Percentiles rank a stretch among this genome's conserved stretches.
phyloP scores from a whole-genome alignment of 2,113 vertebrate species.

The Psilopsiagon aurifrons region DNA sequence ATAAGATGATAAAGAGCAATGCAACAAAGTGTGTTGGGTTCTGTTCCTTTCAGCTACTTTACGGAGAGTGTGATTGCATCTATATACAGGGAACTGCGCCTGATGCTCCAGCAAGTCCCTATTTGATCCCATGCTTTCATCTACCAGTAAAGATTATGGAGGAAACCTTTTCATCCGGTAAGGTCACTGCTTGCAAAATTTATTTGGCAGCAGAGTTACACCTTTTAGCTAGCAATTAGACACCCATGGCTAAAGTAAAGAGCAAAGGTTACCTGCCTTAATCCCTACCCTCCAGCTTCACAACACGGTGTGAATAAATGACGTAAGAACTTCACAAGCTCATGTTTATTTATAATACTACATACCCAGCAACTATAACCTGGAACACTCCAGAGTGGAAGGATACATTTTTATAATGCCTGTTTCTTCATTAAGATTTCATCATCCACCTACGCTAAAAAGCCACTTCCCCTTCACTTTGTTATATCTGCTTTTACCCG shows the following conservation, averaged over 20 bases:
- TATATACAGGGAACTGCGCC: background rate
- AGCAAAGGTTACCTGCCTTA: constrained; percentile 13
- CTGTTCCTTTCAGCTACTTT: background rate
- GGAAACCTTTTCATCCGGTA: background rate
- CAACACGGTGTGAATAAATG: constrained; percentile 63
- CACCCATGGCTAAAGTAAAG: constrained; percentile 16
- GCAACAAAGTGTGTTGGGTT: background rate
- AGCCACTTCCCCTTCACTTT: constrained; percentile 79
- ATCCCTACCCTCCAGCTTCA: constrained; percentile 32
- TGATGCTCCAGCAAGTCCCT: background rate
- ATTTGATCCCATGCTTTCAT: background rate
- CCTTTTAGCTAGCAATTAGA: constrained; percentile 28
- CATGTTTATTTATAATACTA: constrained; percentile 83
- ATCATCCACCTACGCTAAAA: constrained; percentile 88
- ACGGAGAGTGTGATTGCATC: background rate
- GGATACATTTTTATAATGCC: constrained; percentile 86
- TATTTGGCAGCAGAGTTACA: constrained; percentile 22
- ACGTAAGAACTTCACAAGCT: constrained; percentile 45
- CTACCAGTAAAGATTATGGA: background rate
- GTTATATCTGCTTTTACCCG: constrained; percentile 79
- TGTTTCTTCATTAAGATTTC: constrained; percentile 97
- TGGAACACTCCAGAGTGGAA: constrained; percentile 65
- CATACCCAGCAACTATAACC: constrained; percentile 71
- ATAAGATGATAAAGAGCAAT: background rate
- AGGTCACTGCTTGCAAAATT: constrained; percentile 29